Base-by-base conservation (phyloP, 2,797 vertebrate genomes). In the Artibeus jamaicensis region DNA sequence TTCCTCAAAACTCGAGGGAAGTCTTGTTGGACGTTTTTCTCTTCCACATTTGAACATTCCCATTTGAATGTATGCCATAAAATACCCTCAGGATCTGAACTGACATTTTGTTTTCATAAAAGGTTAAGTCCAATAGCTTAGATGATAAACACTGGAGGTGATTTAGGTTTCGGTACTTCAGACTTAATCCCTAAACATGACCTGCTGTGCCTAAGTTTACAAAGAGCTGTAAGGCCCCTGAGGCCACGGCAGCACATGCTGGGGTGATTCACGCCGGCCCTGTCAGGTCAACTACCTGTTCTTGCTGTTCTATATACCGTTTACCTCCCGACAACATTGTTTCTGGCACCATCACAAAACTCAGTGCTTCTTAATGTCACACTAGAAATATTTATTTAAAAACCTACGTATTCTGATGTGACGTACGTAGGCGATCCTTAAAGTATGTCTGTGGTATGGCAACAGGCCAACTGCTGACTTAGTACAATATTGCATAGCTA, bases 221-320 rank as follows among this genome's bases (percentile, higher is more conserved):
- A 0, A 26, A 22, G 76, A 68, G 34, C 26, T 5, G 0, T 5
- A 1, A 4, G 10, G 37, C 57, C 19, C 0, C 14, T 6, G 9
- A 85, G 42, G 59, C 55, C 8, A 1, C 6, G 2, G 19, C 34
- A 2, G 48, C 37, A 2, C n/a, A 29, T 55, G n/a, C 46, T 8
- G 22, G 19, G 24, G 10, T 9, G n/a, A 11, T 53, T 68, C 7
- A 1, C 12, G 39, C 57, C 15, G 29, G 0, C 1, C 8, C 44
- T 21, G 62, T 24, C 74, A 74, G 55, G 21, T 11, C 32, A 24
- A 11, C n/a, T 50, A 0, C 55, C 59, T 79, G 2, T 48, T 24
- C 74, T 34, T 32, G 11, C 4, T 81, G 11, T 62, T 44, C 70
- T 46, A 11, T 50, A 14, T 37, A 15, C 22, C 22, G 0, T 57